Conservation (phyloP, 2,113 vertebrate species). For the Tor tambroides region DNA sequence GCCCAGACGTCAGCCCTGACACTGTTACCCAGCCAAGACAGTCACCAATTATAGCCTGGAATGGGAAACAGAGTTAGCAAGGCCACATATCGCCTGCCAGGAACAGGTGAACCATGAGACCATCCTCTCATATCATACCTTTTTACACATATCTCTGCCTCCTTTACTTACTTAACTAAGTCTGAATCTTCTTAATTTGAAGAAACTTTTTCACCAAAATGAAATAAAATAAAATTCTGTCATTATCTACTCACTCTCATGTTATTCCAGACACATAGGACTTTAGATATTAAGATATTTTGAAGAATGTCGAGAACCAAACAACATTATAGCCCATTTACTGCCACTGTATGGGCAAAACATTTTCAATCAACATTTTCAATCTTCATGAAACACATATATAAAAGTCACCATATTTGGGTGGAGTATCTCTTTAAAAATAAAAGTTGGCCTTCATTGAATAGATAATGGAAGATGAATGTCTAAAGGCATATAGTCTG, state of each 20-base stretch:
- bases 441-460: too few species aligned
- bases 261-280: not conserved
- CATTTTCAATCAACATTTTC: not conserved
- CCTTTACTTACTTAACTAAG: too few species aligned
- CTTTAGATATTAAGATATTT: not conserved
- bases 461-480: too few species aligned
- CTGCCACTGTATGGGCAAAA: not conserved
- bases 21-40: conserved; percentile 46
- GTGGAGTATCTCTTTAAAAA: not conserved
- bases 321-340: not conserved
- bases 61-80: conserved; percentile 60
- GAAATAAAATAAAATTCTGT: not conserved
- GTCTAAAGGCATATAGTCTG: too few species aligned
- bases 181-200: not conserved
- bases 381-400: not conserved
- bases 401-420: not conserved
- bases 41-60: conserved; percentile 67
- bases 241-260: not conserved
- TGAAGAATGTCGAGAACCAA: not conserved
- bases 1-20: conserved; percentile 63
- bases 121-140: not conserved
- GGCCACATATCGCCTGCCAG: conserved; percentile 57
- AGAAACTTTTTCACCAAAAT: not conserved
- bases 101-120: conserved; percentile 36
- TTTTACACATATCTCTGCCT: not conserved